A percentile compares a stretch with the other conserved stretches of the same genome.
These are phyloP conservation scores for Heterotis niloticus DNA, from an alignment of 2,113 vertebrate species.

Conservation along the genomic window DNA sequence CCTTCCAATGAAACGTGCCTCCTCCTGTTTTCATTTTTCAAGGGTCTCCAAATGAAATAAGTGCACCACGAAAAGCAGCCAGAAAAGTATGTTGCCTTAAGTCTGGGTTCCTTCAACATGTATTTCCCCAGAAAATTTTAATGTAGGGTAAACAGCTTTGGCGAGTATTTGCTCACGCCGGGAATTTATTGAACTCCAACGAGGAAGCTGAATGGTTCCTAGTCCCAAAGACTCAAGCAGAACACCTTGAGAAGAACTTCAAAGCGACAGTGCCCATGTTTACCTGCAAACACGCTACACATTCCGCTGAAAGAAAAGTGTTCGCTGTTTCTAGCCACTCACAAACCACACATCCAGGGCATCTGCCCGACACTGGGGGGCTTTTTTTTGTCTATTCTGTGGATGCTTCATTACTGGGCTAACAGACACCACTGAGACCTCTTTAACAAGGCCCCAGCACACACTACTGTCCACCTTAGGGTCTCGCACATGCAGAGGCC, in stretches of 20 bases:
- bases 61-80: background rate
- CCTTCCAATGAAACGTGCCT: background rate
- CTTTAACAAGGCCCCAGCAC: background rate
- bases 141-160: constrained; percentile 43
- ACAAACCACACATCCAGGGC: background rate
- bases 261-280: constrained; percentile 38
- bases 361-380: background rate
- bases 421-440: background rate
- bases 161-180: constrained; percentile 54
- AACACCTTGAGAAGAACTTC: constrained; percentile 54
- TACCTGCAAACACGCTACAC: background rate
- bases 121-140: constrained; percentile 10
- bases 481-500: background rate
- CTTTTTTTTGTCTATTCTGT: background rate
- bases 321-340: background rate
- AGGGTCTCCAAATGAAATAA: background rate
- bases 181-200: constrained; percentile 41
- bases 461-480: background rate
- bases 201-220: constrained; percentile 43
- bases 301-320: background rate
- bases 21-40: background rate
- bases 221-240: constrained; percentile 34
- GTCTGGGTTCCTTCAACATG: background rate
- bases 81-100: background rate
- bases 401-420: constrained; percentile 1